Evolutionary conservation across 1,140 invertebrate species (phyloP), one percentile per base, ranked within the genome.

Genomic region (Papilio dardanus): DNA sequence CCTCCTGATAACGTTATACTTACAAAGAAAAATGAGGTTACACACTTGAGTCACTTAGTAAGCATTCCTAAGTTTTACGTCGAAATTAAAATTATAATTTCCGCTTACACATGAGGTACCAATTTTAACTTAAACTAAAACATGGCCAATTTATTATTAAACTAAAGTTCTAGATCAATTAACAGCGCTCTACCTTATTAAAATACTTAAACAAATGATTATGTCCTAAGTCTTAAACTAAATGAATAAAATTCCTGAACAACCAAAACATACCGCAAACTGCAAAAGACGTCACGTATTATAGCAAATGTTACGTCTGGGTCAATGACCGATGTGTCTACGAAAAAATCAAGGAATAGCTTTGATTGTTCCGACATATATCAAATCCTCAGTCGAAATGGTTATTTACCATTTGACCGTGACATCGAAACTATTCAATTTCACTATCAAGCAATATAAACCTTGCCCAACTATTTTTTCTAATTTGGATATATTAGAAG

Each of bases 11-110:
- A 62, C 54, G 54, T 50, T 62, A 62, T 21, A 62, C 54, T 28
- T 62, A 62, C 54, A 28, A 62, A 62, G 54, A 28, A 58, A 58
- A 58, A 50, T n/a, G 54, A 62, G 54, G 54, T 62, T 62, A 50
- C n/a, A 62, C 24, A 62, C 54, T 62, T 62, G 21, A 62, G 54
- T 62, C 54, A 62, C 54, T 62, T 30, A 28, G 12, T 62, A 62
- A 62, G 3, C 54, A 62, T 62, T 62, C 54, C 54, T 62, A 58
- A 58, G 50, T 28, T 58, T 24, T 58, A 21, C 8, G 54, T 28
- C 5, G 24, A 28, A 62, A 28, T 21, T 58, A 30, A 62, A 62
- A 46, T 46, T 28, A n/a, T 46, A 16, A 42, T 5, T 42, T 5
- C 3, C 3, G 40, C 14, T n/a, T n/a, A n/a, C n/a, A n/a, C n/a